These are phyloP conservation scores for Ailuropoda melanoleuca DNA, from an alignment of 2,113 vertebrate species.

Conservation along the genomic window DNA sequence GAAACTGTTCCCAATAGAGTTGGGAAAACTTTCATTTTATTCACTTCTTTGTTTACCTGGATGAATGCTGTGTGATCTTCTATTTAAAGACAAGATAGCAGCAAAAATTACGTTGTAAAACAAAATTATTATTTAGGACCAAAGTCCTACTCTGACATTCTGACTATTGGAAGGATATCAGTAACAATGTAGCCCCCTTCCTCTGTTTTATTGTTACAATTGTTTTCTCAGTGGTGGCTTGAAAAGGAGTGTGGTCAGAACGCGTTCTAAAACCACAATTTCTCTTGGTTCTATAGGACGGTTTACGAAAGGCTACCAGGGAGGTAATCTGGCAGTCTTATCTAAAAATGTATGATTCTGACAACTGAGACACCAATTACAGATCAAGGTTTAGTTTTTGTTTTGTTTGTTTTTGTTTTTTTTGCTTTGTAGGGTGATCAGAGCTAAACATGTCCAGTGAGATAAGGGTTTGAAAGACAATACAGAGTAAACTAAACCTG, in stretches of 20 bases:
- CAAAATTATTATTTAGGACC: neutral
- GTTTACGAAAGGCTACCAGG: neutral
- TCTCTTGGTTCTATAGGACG: neutral
- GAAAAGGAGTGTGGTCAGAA: neutral
- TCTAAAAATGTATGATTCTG: neutral
- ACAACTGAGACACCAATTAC: slow-evolving; percentile 16
- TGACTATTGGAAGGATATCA: neutral
- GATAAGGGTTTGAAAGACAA: neutral
- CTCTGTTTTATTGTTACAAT: neutral
- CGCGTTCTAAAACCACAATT: neutral
- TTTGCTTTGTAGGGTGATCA: neutral
- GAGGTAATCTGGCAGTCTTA: neutral
- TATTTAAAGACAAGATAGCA: neutral
- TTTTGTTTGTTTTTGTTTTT: neutral
- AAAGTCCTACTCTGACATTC: neutral
- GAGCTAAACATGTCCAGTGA: neutral
- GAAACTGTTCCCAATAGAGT: neutral
- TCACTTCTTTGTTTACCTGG: neutral
- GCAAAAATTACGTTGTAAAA: neutral
- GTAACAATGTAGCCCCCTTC: neutral
- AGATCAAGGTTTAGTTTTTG: neutral
- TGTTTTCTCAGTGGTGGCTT: neutral
- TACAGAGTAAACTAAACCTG: neutral
- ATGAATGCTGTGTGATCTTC: neutral
- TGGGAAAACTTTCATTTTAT: neutral